These are phyloP conservation scores for Ictalurus furcatus DNA, from an alignment of 2,113 vertebrate species.

Conservation along the genomic window DNA sequence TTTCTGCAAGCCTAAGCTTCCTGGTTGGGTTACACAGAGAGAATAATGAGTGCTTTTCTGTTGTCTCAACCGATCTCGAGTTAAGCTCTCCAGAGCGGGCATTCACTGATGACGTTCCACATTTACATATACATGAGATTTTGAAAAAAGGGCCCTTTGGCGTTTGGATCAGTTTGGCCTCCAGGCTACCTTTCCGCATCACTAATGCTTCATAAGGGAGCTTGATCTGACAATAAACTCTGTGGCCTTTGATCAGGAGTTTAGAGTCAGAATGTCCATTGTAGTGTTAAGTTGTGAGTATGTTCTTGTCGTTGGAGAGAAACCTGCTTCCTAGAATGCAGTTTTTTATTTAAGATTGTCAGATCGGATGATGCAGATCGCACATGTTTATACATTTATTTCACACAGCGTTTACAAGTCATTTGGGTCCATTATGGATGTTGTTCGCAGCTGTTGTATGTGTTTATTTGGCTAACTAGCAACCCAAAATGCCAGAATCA, in stretches of 20 bases:
- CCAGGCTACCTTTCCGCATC: constrained; percentile 62
- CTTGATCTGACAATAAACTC: constrained; percentile 52
- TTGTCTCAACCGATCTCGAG: constrained; percentile 61
- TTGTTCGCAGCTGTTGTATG: neutral
- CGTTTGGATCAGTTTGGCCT: constrained; percentile 67
- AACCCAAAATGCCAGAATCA: constrained; percentile 38
- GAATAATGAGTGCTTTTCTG: constrained; percentile 71
- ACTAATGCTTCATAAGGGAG: constrained; percentile 59
- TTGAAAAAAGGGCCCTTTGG: constrained; percentile 60
- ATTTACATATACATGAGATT: constrained; percentile 75
- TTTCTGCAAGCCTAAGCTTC: constrained; percentile 61
- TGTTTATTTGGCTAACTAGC: constrained; percentile 41
- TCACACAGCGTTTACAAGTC: constrained; percentile 19
- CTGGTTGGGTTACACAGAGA: constrained; percentile 61
- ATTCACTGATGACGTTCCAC: constrained; percentile 50
- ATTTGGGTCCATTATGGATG: constrained; percentile 9
- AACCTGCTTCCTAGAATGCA: neutral
- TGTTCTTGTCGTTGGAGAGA: neutral
- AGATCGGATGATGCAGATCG: neutral
- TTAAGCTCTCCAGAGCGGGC: constrained; percentile 58
- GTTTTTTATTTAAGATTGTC: neutral
- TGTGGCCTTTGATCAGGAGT: constrained; percentile 60
- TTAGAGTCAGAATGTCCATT: constrained; percentile 35
- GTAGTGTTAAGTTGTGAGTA: constrained; percentile 26
- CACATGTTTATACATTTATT: constrained; percentile 25